phyloP scores from a whole-genome alignment of 2,888 invertebrate species.

The Tetanocera ferruginea region DNA sequence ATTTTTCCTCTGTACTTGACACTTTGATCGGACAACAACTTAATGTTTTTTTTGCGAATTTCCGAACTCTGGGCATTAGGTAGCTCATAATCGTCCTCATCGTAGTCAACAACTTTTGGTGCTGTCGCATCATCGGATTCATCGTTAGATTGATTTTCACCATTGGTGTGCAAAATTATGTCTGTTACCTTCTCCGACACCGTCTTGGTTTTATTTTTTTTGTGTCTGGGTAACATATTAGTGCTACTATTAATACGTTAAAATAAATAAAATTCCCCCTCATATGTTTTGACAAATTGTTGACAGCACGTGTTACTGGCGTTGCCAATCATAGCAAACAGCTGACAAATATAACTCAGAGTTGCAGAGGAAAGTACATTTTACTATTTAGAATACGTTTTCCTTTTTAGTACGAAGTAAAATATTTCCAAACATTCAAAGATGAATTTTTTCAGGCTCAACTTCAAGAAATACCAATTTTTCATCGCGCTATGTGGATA shows the following conservation, averaged over 20 bases:
- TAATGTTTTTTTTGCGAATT: conserved; percentile 78
- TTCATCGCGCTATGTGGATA: too few species aligned
- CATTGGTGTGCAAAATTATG: conserved; percentile 75
- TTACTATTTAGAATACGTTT: neutral
- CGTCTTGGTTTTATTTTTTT: conserved; percentile 54
- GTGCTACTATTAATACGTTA: neutral
- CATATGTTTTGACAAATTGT: conserved; percentile 18
- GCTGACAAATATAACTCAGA: neutral
- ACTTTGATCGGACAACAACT: conserved; percentile 78
- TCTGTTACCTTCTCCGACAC: conserved; percentile 78
- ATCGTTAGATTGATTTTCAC: conserved; percentile 73
- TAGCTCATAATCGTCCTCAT: conserved; percentile 60
- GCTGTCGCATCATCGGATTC: conserved; percentile 73
- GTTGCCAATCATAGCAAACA: conserved; percentile 35
- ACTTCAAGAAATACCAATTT: too few species aligned
- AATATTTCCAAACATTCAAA: too few species aligned
- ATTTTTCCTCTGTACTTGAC: conserved; percentile 83
- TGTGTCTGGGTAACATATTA: neutral
- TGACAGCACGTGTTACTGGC: conserved; percentile 47
- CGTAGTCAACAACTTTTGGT: conserved; percentile 71
- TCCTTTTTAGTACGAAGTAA: neutral
- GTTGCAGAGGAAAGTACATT: neutral
- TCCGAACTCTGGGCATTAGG: conserved; percentile 73
- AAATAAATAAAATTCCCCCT: neutral
- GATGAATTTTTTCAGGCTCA: too few species aligned